Evolutionary conservation across 2,797 vertebrate genomes (phyloP), one percentile per base, ranked within the genome.

Genomic region (Melanogrammus aeglefinus): DNA sequence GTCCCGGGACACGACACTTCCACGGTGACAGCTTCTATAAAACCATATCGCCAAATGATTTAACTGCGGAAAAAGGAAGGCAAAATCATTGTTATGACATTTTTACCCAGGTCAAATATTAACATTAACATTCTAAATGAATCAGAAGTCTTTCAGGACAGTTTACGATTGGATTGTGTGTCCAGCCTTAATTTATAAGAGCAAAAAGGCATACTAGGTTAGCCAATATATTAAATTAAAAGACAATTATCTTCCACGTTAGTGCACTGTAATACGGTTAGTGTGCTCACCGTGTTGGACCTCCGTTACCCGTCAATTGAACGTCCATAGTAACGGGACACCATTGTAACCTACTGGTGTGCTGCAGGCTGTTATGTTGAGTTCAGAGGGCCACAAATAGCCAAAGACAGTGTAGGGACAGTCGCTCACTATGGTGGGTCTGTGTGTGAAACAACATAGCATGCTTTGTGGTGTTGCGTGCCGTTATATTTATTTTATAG

Each of bases 331-430:
- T 85, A 91, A 94, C 83, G 33, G 0, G 80, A 94, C 88, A 90
- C 93, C 81, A 92, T 92, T 93, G 90, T 92, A 83, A 72, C 85
- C 75, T 66, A 29, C 47, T 69, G 79, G 81, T 80, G 77, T 75
- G 77, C 75, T 5, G 75, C 76, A 79, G 33, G 86, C 88, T 89
- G 84, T 84, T 81, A 89, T 87, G 86, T 81, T 82, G 86, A 82
- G 82, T 10, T 33, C 41, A 44, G 72, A 44, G 44, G 72, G 85
- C 90, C 93, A 93, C 88, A 84, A 92, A 92, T 94, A 94, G 91
- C 83, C 75, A 79, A 36, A 31, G 44, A 80, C 80, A 78, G 77
- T 57, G 44, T 24, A 24, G 35, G 44, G 38, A 78, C 57, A 44
- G 81, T 51, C 47, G 18, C 57, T 24, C 57, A 63, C 57, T 63